Conservation (phyloP, 2,113 vertebrate species). For the Sebastes schlegelii region DNA sequence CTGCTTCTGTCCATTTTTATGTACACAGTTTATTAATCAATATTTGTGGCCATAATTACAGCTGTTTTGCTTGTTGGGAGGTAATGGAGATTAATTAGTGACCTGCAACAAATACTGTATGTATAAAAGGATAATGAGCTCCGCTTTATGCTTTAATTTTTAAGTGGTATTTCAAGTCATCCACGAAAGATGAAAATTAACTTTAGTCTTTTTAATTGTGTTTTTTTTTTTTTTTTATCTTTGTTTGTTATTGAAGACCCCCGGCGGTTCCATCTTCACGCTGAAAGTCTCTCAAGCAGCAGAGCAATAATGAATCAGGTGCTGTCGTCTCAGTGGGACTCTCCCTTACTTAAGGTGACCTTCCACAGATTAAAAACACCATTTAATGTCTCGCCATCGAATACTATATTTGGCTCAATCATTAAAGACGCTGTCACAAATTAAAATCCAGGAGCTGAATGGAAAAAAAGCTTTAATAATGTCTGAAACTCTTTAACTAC, state of each 20-base stretch:
- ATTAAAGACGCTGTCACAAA: conserved; percentile 19
- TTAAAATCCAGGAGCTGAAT: background rate
- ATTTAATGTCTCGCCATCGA: conserved; percentile 43
- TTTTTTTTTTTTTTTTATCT: conserved; percentile 63
- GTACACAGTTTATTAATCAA: conserved; percentile 93
- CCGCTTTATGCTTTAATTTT: conserved; percentile 88
- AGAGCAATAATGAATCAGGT: conserved; percentile 62
- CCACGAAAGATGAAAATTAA: conserved; percentile 81
- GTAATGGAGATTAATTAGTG: conserved; percentile 95
- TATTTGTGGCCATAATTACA: conserved; percentile 94
- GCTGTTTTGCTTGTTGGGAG: conserved; percentile 88
- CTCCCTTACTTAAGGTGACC: conserved; percentile 66
- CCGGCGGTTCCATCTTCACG: conserved; percentile 53
- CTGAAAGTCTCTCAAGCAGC: conserved; percentile 56
- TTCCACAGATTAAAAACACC: conserved; percentile 53
- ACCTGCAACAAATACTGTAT: conserved; percentile 89
- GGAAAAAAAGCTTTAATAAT: background rate
- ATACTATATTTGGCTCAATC: conserved; percentile 4
- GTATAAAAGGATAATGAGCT: conserved; percentile 90
- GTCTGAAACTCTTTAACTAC: background rate
- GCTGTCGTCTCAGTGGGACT: conserved; percentile 54
- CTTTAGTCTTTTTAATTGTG: conserved; percentile 74
- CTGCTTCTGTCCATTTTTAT: conserved; percentile 84
- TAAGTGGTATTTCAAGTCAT: conserved; percentile 92
- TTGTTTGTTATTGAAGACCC: conserved; percentile 58